phyloP scores from a whole-genome alignment of 2,113 vertebrate genomes.

The Oenanthe melanoleuca region DNA sequence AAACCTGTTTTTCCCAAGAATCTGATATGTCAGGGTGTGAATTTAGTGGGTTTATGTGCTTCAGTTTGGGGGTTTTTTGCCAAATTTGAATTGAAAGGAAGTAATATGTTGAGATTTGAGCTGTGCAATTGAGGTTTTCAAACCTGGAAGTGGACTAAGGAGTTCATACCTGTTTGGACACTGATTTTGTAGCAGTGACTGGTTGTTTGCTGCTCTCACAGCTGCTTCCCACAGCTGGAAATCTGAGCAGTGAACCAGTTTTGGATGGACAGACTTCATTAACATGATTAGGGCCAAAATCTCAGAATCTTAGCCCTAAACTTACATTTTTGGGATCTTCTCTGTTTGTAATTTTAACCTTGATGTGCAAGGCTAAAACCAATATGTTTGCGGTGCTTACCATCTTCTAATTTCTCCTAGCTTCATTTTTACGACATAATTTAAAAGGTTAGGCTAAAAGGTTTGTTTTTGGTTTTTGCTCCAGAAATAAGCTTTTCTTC shows the following conservation, averaged over 20 bases:
- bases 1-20: background rate
- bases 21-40: rapidly evolving
- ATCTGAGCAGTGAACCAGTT: background rate
- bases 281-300: background rate
- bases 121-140: background rate
- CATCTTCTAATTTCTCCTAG: background rate
- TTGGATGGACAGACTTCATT: background rate
- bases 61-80: background rate
- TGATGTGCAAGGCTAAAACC: background rate
- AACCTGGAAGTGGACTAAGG: background rate
- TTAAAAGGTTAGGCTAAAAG: background rate
- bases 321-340: background rate
- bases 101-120: background rate
- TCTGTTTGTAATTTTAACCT: background rate
- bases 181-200: background rate
- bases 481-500: background rate
- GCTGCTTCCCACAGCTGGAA: background rate
- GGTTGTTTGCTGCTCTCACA: background rate
- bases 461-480: rapidly evolving
- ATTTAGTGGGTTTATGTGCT: background rate
- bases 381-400: background rate
- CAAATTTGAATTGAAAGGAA: background rate
- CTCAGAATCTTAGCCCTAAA: background rate
- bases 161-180: rapidly evolving
- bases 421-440: background rate